phyloP scores from a whole-genome alignment of 2,888 invertebrate species.

The Scaeva pyrastri region DNA sequence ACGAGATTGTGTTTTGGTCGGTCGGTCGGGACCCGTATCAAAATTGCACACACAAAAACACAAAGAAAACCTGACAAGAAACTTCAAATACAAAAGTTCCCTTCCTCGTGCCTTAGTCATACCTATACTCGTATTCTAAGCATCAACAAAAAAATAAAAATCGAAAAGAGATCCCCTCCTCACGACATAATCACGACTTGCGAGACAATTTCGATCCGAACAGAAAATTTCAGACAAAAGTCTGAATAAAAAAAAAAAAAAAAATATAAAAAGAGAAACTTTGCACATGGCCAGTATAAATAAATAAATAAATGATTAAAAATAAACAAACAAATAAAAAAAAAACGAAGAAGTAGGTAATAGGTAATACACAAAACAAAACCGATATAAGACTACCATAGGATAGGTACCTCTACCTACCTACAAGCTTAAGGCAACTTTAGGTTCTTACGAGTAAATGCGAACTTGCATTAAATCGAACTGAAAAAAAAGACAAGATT shows the following conservation, averaged over 20 bases:
- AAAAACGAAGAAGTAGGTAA: constrained; percentile 17
- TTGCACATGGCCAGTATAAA: constrained; percentile 40
- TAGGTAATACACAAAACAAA: not conserved
- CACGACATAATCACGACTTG: constrained; percentile 46
- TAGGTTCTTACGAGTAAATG: too few relatives aligned
- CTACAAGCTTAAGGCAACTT: too few relatives aligned
- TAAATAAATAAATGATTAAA: constrained; percentile 31
- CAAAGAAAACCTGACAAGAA: constrained; percentile 36
- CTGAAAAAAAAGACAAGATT: constrained; percentile 34
- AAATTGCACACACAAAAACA: constrained; percentile 29
- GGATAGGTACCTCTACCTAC: not conserved
- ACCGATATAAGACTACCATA: not conserved
- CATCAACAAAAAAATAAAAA: constrained; percentile 17
- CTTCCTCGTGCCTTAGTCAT: constrained; percentile 48
- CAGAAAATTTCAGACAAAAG: constrained; percentile 42
- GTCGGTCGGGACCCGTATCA: constrained; percentile 43
- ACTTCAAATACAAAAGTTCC: constrained; percentile 37
- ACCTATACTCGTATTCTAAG: too few relatives aligned
- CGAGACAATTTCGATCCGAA: constrained; percentile 27
- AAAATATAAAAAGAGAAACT: constrained; percentile 36
- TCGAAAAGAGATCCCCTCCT: constrained; percentile 41
- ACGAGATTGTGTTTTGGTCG: not conserved
- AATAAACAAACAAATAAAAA: constrained; percentile 35
- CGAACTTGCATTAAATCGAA: constrained; percentile 21
- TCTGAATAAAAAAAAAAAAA: constrained; percentile 11